A percentile compares a stretch with the other conserved stretches of the same genome.
Evolutionary conservation across 2,113 vertebrate species (phyloP).

Genomic region (Cynocephalus volans): DNA sequence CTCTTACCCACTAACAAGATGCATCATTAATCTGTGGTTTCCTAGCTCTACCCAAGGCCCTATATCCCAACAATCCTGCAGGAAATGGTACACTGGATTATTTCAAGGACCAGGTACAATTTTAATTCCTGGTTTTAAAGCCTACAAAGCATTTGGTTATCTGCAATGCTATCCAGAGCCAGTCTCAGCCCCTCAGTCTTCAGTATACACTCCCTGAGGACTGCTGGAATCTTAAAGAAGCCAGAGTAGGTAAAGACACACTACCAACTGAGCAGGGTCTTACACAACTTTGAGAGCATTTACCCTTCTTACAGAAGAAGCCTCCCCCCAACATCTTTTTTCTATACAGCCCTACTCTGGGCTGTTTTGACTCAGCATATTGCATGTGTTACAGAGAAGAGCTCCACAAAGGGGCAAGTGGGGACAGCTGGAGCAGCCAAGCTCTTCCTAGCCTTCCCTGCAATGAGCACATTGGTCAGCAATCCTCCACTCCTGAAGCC

Average conservation of each 20-base stretch:
- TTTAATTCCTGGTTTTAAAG: not conserved
- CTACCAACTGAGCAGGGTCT: not conserved
- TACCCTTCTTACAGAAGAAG: not conserved
- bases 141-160: not conserved
- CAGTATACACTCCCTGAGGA: not conserved
- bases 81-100: not conserved
- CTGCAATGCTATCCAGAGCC: not conserved
- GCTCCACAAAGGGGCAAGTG: not conserved
- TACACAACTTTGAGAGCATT: not conserved
- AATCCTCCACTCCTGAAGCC: not conserved
- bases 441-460: not conserved
- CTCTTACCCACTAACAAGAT: not conserved
- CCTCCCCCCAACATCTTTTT: not conserved
- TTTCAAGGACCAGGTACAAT: not conserved
- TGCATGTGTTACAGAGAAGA: not conserved
- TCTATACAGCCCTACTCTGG: not conserved
- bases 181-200: not conserved
- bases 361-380: not conserved
- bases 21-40: not conserved
- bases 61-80: not conserved
- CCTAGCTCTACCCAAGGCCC: not conserved
- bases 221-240: not conserved
- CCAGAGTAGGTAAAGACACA: not conserved
- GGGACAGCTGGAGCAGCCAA: not conserved
- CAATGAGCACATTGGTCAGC: not conserved